These are phyloP conservation scores for Isotomurus palustris DNA, from an alignment of 2,888 invertebrate species.

Conservation along the genomic window DNA sequence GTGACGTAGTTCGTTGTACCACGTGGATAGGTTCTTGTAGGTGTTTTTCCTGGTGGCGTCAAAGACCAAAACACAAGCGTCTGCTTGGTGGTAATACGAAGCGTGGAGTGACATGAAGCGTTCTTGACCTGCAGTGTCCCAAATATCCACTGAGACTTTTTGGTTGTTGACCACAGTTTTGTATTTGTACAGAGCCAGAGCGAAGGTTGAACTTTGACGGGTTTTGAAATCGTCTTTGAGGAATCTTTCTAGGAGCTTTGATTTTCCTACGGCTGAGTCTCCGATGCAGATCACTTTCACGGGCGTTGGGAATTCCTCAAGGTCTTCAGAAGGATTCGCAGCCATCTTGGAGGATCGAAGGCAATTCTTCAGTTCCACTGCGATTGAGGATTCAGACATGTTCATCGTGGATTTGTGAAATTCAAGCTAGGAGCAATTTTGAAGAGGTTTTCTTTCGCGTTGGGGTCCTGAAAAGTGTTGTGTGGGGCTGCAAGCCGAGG, in stretches of 20 bases:
- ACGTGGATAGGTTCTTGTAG: slow-evolving; percentile 55
- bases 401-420: too few species aligned
- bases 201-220: slow-evolving; percentile 57
- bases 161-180: slow-evolving; percentile 52
- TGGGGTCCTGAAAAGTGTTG: too few species aligned
- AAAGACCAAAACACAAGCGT: slow-evolving; percentile 56
- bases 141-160: slow-evolving; percentile 54
- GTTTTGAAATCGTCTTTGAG: slow-evolving; percentile 56
- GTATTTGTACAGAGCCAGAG: slow-evolving; percentile 55
- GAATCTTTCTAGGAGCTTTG: slow-evolving; percentile 56
- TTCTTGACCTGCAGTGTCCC: slow-evolving; percentile 58
- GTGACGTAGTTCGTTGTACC: slow-evolving; percentile 55
- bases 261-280: slow-evolving; percentile 58
- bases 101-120: slow-evolving; percentile 56
- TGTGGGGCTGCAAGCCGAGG: too few species aligned
- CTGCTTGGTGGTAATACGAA: slow-evolving; percentile 58
- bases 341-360: too few species aligned
- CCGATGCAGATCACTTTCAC: slow-evolving; percentile 57
- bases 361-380: too few species aligned
- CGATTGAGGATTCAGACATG: too few species aligned
- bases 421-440: too few species aligned
- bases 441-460: too few species aligned
- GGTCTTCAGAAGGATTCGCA: too few species aligned
- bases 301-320: too few species aligned
- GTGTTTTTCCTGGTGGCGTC: slow-evolving; percentile 57